phyloP scores from a whole-genome alignment of 1,140 invertebrate species.

The Lutraria rhynchaena region DNA sequence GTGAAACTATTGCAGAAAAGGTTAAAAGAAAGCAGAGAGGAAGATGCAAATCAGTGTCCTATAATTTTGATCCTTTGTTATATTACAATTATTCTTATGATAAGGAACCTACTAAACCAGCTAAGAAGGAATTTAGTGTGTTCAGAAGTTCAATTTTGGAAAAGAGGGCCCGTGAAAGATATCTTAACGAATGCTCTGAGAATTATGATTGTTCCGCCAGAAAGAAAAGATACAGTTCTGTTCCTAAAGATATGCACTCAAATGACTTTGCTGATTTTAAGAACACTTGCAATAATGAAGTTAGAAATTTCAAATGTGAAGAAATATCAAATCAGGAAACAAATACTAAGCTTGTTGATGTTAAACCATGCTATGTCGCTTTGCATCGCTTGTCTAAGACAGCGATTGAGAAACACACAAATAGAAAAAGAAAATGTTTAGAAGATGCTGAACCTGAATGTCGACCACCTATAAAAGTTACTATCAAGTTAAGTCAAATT shows the following conservation, averaged over 20 bases:
- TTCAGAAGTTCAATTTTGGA: constrained; percentile 54
- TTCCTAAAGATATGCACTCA: constrained; percentile 6
- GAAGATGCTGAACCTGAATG: constrained; percentile 11
- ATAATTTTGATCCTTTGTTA: constrained; percentile 37
- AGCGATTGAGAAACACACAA: constrained; percentile 27
- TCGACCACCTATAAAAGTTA: constrained; percentile 51
- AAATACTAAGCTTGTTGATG: not conserved
- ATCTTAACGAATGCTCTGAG: not conserved
- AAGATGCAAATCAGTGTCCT: constrained; percentile 9
- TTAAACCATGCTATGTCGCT: constrained; percentile 32
- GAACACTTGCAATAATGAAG: not conserved
- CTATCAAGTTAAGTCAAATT: constrained; percentile 35
- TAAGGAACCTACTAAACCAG: constrained; percentile 4
- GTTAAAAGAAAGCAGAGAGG: constrained; percentile 54
- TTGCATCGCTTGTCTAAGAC: not conserved
- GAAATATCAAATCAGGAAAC: not conserved
- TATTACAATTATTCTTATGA: constrained; percentile 22
- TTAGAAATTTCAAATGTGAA: not conserved
- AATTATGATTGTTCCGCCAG: not conserved
- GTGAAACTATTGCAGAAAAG: constrained; percentile 53
- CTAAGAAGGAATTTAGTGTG: constrained; percentile 41
- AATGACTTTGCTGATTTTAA: not conserved
- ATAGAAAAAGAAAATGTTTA: constrained; percentile 19
- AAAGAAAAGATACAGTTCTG: constrained; percentile 32
- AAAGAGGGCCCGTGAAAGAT: constrained; percentile 40